Evolutionary conservation across 2,888 invertebrate genomes (phyloP), one percentile per base, ranked within the genome.

Genomic region (Xylocampa areola): DNA sequence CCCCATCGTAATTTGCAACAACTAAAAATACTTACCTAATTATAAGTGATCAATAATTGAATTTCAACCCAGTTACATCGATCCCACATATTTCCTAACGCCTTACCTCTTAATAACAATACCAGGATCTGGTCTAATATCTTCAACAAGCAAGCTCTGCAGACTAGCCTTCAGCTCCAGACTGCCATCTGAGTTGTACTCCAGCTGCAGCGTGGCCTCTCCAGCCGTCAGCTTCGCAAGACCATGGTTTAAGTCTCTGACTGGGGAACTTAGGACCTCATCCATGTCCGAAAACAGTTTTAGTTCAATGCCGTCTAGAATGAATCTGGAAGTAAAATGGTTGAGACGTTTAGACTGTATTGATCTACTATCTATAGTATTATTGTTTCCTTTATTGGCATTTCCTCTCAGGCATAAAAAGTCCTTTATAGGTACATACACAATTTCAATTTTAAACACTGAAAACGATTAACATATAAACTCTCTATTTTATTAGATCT

Each of bases 231-330:
- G 87, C 79, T 95, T 95, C 5, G 96, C 96, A 3, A 97, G 86
- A 0, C 96, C 96, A 61, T 96, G 96, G 82, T 95, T 96, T 66
- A 96, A 76, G 77, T 97, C 96, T 2, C 97, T 91, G 0, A 97
- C 96, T 0, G 97, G 97, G 0, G 97, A 97, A 79, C 96, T 96
- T 5, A 97, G 85, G 0, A 96, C 94, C 85, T 97, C 97, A 51
- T 96, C 96, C 68, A 96, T 95, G 79, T 97, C 97, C 14, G 96
- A 95, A 85, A 96, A 97, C 0, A 97, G 88, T 70, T 95, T 95
- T 1, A 97, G 73, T 69, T 96, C 95, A n/a, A 97, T 72, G 23
- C 97, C 96, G 65, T 97, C 97, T 19, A 97, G 85, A 0, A 94
- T 94, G 52, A 96, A 94, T 69, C 96, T 73, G 57, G 0, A 63